A percentile compares a stretch with the other conserved stretches of the same genome.
phyloP scores from a whole-genome alignment of 2,797 vertebrate genomes.

The Cynopterus sphinx region DNA sequence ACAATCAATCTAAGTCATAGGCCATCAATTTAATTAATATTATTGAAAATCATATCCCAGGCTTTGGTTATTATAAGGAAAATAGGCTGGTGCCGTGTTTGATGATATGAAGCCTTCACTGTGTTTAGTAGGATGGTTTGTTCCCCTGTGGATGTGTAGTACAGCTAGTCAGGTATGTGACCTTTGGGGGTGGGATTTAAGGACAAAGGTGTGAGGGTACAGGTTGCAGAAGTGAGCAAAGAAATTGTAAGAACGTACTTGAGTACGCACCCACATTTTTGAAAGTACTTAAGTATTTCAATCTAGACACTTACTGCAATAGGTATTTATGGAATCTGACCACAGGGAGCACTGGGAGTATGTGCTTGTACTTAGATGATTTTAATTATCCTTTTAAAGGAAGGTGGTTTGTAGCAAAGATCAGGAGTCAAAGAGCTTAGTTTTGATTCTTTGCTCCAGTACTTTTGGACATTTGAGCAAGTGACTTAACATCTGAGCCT shows the following conservation, averaged over 20 bases:
- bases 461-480: neutral
- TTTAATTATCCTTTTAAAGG: constrained; percentile 30
- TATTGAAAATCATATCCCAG: neutral
- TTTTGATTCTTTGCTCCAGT: neutral
- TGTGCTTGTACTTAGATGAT: neutral
- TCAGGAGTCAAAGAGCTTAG: neutral
- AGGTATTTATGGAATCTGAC: constrained; percentile 64
- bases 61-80: neutral
- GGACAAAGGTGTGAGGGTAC: neutral
- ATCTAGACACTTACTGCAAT: neutral
- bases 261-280: constrained; percentile 54
- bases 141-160: neutral
- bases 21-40: neutral
- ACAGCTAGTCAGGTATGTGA: neutral
- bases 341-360: neutral
- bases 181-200: neutral
- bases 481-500: neutral
- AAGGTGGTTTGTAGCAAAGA: constrained; percentile 12
- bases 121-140: neutral
- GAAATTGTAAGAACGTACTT: constrained; percentile 64
- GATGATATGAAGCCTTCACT: neutral
- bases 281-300: constrained; percentile 47
- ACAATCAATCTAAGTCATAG: neutral
- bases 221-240: constrained; percentile 23
- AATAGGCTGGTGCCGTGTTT: neutral